These are phyloP conservation scores for Lycorma delicatula DNA, from an alignment of 1,140 invertebrate species.

Conservation along the genomic window DNA sequence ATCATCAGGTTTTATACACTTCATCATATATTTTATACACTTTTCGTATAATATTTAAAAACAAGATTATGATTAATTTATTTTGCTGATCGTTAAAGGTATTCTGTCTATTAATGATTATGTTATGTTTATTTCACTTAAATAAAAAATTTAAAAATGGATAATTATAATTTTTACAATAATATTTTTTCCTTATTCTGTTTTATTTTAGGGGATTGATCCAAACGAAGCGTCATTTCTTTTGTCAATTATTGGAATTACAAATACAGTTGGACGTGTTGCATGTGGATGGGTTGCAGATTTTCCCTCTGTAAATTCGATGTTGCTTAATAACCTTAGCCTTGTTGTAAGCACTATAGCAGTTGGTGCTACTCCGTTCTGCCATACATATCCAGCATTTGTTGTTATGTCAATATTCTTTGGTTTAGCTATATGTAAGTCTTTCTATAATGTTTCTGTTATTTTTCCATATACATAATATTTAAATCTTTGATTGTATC, in stretches of 20 bases:
- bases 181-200: background rate
- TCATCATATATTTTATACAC: too few relatives aligned
- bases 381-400: constrained; percentile 63
- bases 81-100: too few relatives aligned
- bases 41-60: too few relatives aligned
- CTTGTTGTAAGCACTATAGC: constrained; percentile 79
- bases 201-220: constrained; percentile 57
- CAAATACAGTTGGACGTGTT: constrained; percentile 83
- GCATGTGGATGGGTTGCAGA: constrained; percentile 76
- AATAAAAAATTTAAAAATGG: background rate
- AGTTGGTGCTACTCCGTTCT: constrained; percentile 76
- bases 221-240: constrained; percentile 69
- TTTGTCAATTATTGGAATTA: constrained; percentile 89
- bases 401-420: constrained; percentile 79
- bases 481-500: too few relatives aligned
- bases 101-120: too few relatives aligned
- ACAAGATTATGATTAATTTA: too few relatives aligned
- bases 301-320: constrained; percentile 76
- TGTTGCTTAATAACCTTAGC: constrained; percentile 90
- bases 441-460: too few relatives aligned
- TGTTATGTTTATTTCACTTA: too few relatives aligned
- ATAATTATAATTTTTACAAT: background rate
- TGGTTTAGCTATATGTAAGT: constrained; percentile 90
- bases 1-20: too few relatives aligned
- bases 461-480: too few relatives aligned